phyloP scores from a whole-genome alignment of 2,797 vertebrate genomes.

The Acrossocheilus fasciatus region DNA sequence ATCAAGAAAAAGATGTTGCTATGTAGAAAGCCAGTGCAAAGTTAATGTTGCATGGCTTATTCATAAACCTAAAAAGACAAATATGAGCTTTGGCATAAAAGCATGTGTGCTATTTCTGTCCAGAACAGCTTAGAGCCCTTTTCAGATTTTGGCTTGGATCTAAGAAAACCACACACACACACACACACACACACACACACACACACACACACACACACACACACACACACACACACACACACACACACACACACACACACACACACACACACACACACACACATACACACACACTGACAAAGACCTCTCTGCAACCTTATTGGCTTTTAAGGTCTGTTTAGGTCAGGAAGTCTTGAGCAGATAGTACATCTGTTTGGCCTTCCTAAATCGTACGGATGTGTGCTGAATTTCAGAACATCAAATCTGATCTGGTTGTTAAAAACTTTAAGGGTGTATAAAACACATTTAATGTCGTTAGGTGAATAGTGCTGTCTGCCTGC shows the following conservation, averaged over 20 bases:
- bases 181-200: neutral
- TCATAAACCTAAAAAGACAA: slow-evolving; percentile 6
- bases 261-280: neutral
- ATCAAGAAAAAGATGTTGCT: neutral
- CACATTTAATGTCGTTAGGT: neutral
- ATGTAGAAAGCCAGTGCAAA: neutral
- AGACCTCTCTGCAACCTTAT: slow-evolving; percentile 18
- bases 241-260: neutral
- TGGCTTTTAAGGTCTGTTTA: slow-evolving; percentile 24
- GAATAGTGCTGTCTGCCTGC: neutral
- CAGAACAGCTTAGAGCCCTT: slow-evolving; percentile 17
- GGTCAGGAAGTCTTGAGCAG: slow-evolving; percentile 9
- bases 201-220: neutral
- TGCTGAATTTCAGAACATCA: neutral
- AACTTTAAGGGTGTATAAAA: neutral
- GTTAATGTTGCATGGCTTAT: neutral
- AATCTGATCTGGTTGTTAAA: neutral
- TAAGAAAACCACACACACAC: neutral
- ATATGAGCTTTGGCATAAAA: slow-evolving; percentile 1
- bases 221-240: neutral
- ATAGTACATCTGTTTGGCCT: slow-evolving; percentile 15
- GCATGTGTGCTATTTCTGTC: slow-evolving; percentile 20
- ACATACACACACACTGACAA: neutral
- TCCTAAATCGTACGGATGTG: neutral
- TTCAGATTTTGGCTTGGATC: neutral